A percentile compares a stretch with the other conserved stretches of the same genome.
These are phyloP conservation scores for Dicyrtomina minuta DNA, from an alignment of 2,888 invertebrate genomes.

Conservation along the genomic window DNA sequence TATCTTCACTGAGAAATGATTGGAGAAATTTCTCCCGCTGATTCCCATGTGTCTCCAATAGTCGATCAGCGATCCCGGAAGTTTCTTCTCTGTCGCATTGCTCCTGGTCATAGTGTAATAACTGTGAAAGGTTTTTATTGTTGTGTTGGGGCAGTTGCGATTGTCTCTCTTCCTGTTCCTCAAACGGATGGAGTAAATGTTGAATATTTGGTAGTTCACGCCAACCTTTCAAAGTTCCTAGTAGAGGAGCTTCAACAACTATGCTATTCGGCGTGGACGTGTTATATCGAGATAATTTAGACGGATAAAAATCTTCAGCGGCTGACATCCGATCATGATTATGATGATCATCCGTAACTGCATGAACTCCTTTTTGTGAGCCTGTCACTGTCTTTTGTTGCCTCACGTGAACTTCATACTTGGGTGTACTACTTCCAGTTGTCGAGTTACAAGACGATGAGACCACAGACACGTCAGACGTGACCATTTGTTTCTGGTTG, in stretches of 20 bases:
- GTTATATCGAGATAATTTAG: conserved; percentile 17
- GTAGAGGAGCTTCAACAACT: neutral
- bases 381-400: neutral
- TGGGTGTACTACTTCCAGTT: neutral
- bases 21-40: neutral
- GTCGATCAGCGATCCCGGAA: no score
- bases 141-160: neutral
- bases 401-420: neutral
- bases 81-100: no score
- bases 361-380: neutral
- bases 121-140: neutral
- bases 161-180: no score
- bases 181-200: conserved; percentile 16
- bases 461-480: neutral
- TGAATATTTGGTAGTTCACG: conserved; percentile 23
- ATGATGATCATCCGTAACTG: neutral
- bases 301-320: conserved; percentile 15
- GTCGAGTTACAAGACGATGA: conserved; percentile 2
- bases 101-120: neutral
- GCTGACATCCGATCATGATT: conserved; percentile 14
- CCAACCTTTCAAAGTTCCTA: conserved; percentile 8
- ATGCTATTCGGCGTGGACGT: conserved; percentile 30
- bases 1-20: neutral
- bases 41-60: neutral
- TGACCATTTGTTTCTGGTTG: no score